Conservation (phyloP, 1,140 invertebrate genomes). For the Drosophila subpulchrella region DNA sequence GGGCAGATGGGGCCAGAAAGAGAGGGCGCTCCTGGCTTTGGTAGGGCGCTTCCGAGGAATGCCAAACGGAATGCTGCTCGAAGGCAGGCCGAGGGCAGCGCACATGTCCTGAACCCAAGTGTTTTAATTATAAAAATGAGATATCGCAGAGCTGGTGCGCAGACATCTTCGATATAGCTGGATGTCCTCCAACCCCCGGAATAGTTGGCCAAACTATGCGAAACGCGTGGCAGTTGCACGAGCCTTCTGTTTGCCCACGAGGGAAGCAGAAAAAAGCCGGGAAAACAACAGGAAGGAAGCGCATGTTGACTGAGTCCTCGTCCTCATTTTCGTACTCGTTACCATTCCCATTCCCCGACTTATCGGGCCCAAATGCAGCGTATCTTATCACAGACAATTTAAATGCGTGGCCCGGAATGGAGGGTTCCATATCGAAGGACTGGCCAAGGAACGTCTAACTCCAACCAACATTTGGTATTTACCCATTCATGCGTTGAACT, state of each 20-base stretch:
- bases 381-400: conserved; percentile 60
- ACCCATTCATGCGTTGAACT: conserved; percentile 49
- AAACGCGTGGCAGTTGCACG: conserved; percentile 44
- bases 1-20: not conserved
- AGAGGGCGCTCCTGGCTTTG: conserved; percentile 1
- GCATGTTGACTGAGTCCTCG: conserved; percentile 44
- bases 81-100: conserved; percentile 11
- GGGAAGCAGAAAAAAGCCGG: conserved; percentile 8
- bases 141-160: conserved; percentile 45
- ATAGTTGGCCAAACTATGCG: conserved; percentile 43
- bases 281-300: conserved; percentile 38
- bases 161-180: conserved; percentile 43
- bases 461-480: conserved; percentile 30
- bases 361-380: conserved; percentile 24
- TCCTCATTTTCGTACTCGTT: conserved; percentile 21
- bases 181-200: conserved; percentile 22
- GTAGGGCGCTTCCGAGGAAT: conserved; percentile 47
- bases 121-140: conserved; percentile 66
- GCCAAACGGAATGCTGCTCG: conserved; percentile 41
- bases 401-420: conserved; percentile 29
- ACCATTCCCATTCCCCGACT: conserved; percentile 42
- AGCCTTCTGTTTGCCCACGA: conserved; percentile 38
- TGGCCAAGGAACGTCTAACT: conserved; percentile 22
- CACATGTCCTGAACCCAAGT: conserved; percentile 54
- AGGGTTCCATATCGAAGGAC: conserved; percentile 21